Evolutionary conservation across 2,888 invertebrate genomes (phyloP), one percentile per base, ranked within the genome.

Genomic region (Theodoxus fluviatilis): DNA sequence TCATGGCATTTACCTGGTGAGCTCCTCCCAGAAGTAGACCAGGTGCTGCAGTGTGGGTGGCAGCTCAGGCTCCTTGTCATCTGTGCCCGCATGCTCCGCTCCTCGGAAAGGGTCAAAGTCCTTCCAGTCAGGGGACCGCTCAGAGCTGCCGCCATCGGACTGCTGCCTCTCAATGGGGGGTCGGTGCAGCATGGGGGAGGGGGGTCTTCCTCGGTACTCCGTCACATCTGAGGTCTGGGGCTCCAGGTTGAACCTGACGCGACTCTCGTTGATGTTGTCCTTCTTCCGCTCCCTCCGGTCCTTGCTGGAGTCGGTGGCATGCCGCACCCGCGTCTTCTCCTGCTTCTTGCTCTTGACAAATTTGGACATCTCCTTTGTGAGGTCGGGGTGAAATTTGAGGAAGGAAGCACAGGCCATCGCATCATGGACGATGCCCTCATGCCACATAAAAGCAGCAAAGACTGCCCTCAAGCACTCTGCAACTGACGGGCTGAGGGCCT

Each of bases 391-490:
- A 75, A 98, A 98, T 88, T 96, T 96, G 9, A 98, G 90, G 85
- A 95, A 98, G 0, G 97, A 95, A 0, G 98, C 96, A 84, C 96
- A 97, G 0, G 98, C 96, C 92, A 98, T 98, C 6, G 98, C 96
- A 86, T 98, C 98, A 85, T 97, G 96, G 0, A 98, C 96, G 63
- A 98, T 92, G 18, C 96, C 94, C 89, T 98, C 97, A 84, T 98
- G 98, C 97, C 98, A 98, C 1, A 98, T 89, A 80, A 98, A 92
- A 0, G 98, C 96, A 0, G 98, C 97, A 87, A 98, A 98, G 4
- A 96, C 94, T 0, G 96, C 94, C n/a, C 98, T 89, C 31, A 96
- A 88, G 78, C 95, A 93, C 86, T 97, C 96, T 0, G 95, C 96
- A 68, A 96, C 93, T 0, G 95, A 94, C 0, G 96, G 96, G 76